Evolutionary conservation across 2,797 vertebrate species (phyloP).

Genomic region (Molothrus aeneus): DNA sequence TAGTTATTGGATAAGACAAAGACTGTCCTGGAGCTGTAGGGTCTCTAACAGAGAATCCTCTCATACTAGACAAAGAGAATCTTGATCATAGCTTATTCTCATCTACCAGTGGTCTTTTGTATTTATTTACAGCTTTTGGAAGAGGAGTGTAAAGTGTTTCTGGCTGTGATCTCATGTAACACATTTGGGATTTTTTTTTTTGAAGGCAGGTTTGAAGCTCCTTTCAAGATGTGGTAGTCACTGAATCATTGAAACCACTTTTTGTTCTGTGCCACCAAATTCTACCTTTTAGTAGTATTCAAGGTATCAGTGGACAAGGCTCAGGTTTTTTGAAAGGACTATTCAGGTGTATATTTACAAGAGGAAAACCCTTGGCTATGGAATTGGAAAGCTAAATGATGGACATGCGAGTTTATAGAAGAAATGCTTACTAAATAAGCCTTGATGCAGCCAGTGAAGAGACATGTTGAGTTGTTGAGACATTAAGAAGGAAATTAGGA

Average conservation of each 20-base stretch:
- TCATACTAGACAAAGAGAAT: background rate
- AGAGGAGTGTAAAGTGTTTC: background rate
- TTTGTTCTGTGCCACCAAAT: background rate
- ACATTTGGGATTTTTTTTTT: background rate
- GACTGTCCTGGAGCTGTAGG: background rate
- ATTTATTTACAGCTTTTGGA: background rate
- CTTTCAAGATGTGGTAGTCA: background rate
- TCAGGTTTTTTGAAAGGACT: background rate
- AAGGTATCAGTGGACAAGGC: background rate
- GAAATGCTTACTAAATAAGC: background rate
- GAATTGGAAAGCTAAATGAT: background rate
- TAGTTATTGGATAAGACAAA: background rate
- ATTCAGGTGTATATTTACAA: background rate
- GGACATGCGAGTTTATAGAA: background rate
- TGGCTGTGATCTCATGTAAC: background rate
- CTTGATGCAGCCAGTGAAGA: background rate
- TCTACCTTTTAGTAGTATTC: background rate
- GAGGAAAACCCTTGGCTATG: background rate
- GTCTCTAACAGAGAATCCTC: background rate
- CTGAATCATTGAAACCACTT: background rate
- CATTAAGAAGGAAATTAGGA: background rate
- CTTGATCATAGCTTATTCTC: background rate
- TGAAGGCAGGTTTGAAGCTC: background rate
- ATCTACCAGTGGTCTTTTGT: background rate
- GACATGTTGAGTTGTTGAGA: background rate